A percentile compares a stretch with the other conserved stretches of the same genome.
These are phyloP conservation scores for Lamprologus ornatipinnis DNA, from an alignment of 2,113 vertebrate species.

Conservation along the genomic window DNA sequence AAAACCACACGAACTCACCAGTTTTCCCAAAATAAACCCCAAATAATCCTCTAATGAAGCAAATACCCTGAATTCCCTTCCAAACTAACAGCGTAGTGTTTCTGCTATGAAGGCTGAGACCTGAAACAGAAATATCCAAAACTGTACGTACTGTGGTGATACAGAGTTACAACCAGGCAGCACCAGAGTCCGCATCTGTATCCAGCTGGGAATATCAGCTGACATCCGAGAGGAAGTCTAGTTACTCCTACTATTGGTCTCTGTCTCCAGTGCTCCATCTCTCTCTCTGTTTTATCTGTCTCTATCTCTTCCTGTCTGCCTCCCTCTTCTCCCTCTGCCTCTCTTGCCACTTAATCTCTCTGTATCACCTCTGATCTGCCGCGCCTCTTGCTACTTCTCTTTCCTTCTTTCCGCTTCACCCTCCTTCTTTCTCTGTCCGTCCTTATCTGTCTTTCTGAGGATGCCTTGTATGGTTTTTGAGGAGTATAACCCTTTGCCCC, in stretches of 20 bases:
- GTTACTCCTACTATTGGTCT: conserved; percentile 1
- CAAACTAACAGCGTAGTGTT: conserved; percentile 3
- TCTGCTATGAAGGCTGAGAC: background rate
- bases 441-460: conserved; percentile 38
- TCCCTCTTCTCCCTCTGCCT: background rate
- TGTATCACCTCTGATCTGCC: background rate
- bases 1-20: background rate
- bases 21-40: background rate
- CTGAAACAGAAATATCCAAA: background rate
- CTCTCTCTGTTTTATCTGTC: conserved; percentile 35
- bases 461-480: conserved; percentile 58
- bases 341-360: background rate
- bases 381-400: background rate
- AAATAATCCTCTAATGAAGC: conserved; percentile 6
- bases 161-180: background rate
- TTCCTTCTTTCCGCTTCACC: background rate
- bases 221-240: conserved; percentile 24
- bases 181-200: background rate
- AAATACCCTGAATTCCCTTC: background rate
- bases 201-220: conserved; percentile 37
- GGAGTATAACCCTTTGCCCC: conserved; percentile 72
- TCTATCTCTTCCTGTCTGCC: conserved; percentile 6
- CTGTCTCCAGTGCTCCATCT: conserved; percentile 30
- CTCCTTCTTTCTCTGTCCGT: background rate
- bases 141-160: background rate